These are phyloP conservation scores for Paralichthys olivaceus DNA, from an alignment of 2,113 vertebrate species.

Conservation along the genomic window DNA sequence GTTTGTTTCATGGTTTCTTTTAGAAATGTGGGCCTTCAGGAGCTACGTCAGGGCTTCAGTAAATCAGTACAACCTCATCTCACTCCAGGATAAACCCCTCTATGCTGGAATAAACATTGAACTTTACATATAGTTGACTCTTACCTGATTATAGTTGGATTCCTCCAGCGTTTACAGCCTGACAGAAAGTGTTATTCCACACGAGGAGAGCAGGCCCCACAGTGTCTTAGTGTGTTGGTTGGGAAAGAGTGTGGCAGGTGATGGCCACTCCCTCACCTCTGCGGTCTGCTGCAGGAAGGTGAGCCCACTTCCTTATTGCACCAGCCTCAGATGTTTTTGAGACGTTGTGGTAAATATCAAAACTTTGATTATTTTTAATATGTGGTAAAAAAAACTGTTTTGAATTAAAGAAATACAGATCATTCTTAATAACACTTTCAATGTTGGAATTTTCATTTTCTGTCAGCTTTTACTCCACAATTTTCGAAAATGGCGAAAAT, in stretches of 20 bases:
- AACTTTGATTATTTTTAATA: too few relatives aligned
- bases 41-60: not conserved
- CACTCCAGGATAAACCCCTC: not conserved
- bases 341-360: too few relatives aligned
- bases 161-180: not conserved
- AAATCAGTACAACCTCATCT: not conserved
- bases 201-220: slow-evolving; percentile 25
- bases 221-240: not conserved
- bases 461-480: not conserved
- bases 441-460: not conserved
- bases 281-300: slow-evolving; percentile 28
- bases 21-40: not conserved
- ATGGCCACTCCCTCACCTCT: slow-evolving; percentile 75
- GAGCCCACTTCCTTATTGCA: slow-evolving; percentile 73
- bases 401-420: too few relatives aligned
- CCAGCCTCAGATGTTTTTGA: not conserved
- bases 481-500: not conserved
- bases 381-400: not conserved
- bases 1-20: too few relatives aligned
- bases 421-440: not conserved
- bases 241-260: slow-evolving; percentile 51
- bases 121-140: not conserved
- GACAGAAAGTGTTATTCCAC: slow-evolving; percentile 33
- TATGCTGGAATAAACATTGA: not conserved
- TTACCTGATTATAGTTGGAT: slow-evolving; percentile 47